Conservation (phyloP, 2,888 invertebrate species). For the Poecilus cupreus region DNA sequence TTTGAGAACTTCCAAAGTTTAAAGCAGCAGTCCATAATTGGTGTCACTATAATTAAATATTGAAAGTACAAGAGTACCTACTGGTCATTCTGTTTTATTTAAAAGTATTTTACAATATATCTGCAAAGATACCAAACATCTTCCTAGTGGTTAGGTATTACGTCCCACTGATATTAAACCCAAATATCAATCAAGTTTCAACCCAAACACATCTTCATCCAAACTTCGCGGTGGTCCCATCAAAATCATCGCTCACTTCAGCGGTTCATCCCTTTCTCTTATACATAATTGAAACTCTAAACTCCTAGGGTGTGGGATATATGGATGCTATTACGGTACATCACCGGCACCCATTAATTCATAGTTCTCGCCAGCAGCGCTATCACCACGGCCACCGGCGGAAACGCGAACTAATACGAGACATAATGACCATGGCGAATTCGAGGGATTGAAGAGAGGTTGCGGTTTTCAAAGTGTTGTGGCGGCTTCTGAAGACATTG, state of each 20-base stretch:
- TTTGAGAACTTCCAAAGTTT: too few relatives aligned
- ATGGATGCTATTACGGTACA: conserved; percentile 30
- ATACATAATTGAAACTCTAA: conserved; percentile 35
- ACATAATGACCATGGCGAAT: conserved; percentile 33
- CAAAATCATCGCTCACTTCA: neutral
- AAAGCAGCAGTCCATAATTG: too few relatives aligned
- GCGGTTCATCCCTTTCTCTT: neutral
- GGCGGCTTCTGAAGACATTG: neutral
- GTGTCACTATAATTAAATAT: too few relatives aligned
- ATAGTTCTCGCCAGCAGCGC: conserved; percentile 21
- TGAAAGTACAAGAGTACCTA: too few relatives aligned
- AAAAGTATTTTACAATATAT: too few relatives aligned
- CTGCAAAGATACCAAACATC: too few relatives aligned
- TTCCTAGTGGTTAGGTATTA: too few relatives aligned
- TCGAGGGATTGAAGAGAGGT: neutral
- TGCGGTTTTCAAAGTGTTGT: neutral
- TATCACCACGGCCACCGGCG: conserved; percentile 14
- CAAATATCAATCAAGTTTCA: conserved; percentile 4
- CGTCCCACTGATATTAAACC: neutral
- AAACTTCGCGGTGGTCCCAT: conserved; percentile 22
- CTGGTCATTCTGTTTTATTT: too few relatives aligned
- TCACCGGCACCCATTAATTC: conserved; percentile 39
- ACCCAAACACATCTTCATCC: neutral
- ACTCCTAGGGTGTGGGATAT: conserved; percentile 24
- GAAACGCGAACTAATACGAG: conserved; percentile 24